Conservation (phyloP, 2,888 invertebrate species). For the Noctua fimbriata region DNA sequence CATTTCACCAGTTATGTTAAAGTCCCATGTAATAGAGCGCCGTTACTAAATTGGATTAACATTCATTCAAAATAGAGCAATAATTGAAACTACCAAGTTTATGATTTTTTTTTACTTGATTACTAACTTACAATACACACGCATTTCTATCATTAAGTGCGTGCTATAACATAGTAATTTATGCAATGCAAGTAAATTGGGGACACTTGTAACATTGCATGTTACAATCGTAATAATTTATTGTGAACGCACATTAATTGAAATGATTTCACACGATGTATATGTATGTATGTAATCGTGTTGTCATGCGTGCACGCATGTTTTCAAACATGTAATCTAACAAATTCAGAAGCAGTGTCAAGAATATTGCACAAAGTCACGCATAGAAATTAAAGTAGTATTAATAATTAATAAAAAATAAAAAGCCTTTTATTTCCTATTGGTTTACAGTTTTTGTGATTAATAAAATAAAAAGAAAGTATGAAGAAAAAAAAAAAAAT, state of each 20-base stretch:
- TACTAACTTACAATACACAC: slow-evolving; percentile 27
- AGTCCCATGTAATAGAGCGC: too few species aligned
- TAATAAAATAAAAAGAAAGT: too few species aligned
- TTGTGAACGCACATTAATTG: slow-evolving; percentile 16
- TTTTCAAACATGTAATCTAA: slow-evolving; percentile 19
- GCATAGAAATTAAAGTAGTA: neutral
- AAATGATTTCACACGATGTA: slow-evolving; percentile 17
- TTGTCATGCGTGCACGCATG: slow-evolving; percentile 23
- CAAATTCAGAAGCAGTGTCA: slow-evolving; percentile 23
- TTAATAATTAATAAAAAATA: too few species aligned
- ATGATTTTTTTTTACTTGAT: slow-evolving; percentile 15
- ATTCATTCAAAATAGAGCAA: slow-evolving; percentile 4
- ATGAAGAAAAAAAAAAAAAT: too few species aligned
- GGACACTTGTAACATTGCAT: slow-evolving; percentile 32
- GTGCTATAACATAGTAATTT: slow-evolving; percentile 21
- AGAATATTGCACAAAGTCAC: neutral
- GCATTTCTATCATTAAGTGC: slow-evolving; percentile 39
- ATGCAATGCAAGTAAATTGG: slow-evolving; percentile 8
- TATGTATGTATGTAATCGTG: slow-evolving; percentile 14
- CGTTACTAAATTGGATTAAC: neutral
- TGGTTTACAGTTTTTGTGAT: too few species aligned
- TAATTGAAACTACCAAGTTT: neutral
- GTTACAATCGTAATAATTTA: slow-evolving; percentile 15
- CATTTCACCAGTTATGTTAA: neutral
- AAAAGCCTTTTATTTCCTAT: too few species aligned